Conservation (phyloP, 1,140 invertebrate genomes). For the Lucilia cuprina region DNA sequence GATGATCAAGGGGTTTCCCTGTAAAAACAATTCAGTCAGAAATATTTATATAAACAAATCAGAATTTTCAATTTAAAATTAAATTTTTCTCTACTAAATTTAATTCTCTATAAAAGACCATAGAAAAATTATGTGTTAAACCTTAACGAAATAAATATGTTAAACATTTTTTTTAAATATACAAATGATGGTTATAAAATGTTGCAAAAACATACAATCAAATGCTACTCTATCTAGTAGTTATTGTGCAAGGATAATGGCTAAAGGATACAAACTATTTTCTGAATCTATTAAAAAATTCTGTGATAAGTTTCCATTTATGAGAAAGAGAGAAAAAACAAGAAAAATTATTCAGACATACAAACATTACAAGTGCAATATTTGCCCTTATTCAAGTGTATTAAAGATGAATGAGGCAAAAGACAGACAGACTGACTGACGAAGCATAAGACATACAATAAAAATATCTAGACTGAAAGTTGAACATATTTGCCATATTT, state of each 20-base stretch:
- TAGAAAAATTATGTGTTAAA: too few relatives aligned
- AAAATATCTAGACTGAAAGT: background rate
- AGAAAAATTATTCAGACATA: background rate
- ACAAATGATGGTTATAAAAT: too few relatives aligned
- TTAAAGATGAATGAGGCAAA: background rate
- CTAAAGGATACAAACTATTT: background rate
- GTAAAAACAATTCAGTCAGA: too few relatives aligned
- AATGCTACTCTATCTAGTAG: background rate
- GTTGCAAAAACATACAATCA: too few relatives aligned
- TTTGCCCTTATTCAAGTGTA: background rate
- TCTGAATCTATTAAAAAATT: background rate
- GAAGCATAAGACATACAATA: background rate
- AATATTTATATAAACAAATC: too few relatives aligned
- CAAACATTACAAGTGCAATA: constrained; percentile 3
- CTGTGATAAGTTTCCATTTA: background rate
- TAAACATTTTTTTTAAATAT: too few relatives aligned
- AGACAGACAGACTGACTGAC: background rate
- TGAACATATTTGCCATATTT: background rate
- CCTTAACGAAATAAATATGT: too few relatives aligned
- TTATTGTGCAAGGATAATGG: background rate
- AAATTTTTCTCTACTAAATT: too few relatives aligned
- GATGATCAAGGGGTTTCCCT: too few relatives aligned
- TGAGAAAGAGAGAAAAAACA: background rate
- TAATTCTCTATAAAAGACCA: too few relatives aligned
- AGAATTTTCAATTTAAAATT: too few relatives aligned